Conservation (phyloP, 2,888 invertebrate genomes). For the Rhimphoctona megacephalus region DNA sequence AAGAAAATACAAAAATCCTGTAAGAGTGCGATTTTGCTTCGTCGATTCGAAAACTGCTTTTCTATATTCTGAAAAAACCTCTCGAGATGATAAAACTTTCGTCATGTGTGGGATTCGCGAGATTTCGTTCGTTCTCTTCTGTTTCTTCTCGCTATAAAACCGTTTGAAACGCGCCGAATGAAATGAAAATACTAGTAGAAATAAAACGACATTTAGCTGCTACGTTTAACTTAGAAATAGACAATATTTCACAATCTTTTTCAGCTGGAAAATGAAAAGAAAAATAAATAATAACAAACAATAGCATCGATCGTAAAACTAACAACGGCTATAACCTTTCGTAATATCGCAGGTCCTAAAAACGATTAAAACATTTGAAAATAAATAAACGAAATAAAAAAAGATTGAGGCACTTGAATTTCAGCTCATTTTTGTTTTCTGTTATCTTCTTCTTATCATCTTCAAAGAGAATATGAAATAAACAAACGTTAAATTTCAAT, state of each 20-base stretch:
- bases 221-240: conserved; percentile 43
- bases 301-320: conserved; percentile 42
- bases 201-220: conserved; percentile 35
- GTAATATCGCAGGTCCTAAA: conserved; percentile 56
- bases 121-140: conserved; percentile 2
- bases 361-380: neutral
- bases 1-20: neutral
- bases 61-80: neutral
- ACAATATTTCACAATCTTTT: conserved; percentile 29
- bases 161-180: conserved; percentile 1
- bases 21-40: conserved; percentile 36
- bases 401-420: conserved; percentile 30
- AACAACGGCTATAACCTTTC: conserved; percentile 63
- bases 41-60: conserved; percentile 31
- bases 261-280: conserved; percentile 30
- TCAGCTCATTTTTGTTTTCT: conserved; percentile 27
- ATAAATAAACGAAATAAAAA: neutral
- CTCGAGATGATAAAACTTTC: conserved; percentile 8
- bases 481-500: conserved; percentile 38
- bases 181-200: conserved; percentile 45
- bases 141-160: neutral
- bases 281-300: neutral
- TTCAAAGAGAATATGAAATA: conserved; percentile 3
- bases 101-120: neutral
- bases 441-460: conserved; percentile 34